A percentile compares a stretch with the other conserved stretches of the same genome.
phyloP scores from a whole-genome alignment of 2,888 invertebrate genomes.

The Antheraea yamamai region DNA sequence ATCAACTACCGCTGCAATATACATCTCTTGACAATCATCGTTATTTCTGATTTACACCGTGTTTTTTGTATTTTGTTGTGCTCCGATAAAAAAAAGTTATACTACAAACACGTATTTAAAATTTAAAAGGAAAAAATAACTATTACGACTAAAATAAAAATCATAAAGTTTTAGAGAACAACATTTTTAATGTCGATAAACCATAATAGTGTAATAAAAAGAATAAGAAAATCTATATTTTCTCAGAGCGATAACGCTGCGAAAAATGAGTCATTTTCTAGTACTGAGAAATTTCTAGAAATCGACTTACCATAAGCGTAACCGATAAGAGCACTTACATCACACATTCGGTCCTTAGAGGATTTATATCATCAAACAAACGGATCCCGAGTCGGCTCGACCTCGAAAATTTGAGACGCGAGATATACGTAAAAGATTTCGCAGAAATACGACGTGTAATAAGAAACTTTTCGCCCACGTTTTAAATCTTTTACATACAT shows the following conservation, averaged over 20 bases:
- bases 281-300: not conserved
- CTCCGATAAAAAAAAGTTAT: too few species aligned
- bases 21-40: too few species aligned
- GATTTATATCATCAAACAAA: conserved; percentile 5
- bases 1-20: too few species aligned
- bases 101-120: too few species aligned
- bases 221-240: not conserved
- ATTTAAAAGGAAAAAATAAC: too few species aligned
- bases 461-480: not conserved
- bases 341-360: not conserved
- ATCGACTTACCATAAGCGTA: not conserved
- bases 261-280: not conserved
- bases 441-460: not conserved
- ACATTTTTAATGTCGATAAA: too few species aligned
- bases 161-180: too few species aligned
- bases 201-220: too few species aligned
- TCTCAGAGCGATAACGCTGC: not conserved
- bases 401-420: not conserved
- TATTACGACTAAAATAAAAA: too few species aligned
- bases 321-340: not conserved
- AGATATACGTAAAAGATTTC: conserved; percentile 1
- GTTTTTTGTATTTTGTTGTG: too few species aligned
- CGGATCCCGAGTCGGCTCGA: not conserved
- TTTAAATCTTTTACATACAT: not conserved
- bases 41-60: too few species aligned